phyloP scores from a whole-genome alignment of 2,888 invertebrate species.

The Phoenoteleia sp. region DNA sequence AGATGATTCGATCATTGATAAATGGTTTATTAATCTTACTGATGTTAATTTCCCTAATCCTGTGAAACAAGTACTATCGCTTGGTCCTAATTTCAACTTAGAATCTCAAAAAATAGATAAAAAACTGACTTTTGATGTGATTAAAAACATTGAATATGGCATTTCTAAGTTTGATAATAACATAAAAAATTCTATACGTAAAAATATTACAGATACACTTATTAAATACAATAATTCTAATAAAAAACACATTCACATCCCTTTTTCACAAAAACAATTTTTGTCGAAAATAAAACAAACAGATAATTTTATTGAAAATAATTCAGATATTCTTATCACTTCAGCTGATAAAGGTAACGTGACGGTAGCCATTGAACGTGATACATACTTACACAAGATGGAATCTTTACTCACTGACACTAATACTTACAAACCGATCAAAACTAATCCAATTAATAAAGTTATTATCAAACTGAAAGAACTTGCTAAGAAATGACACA shows the following conservation, averaged over 20 bases:
- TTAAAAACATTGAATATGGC: too few species aligned
- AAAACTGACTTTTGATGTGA: too few species aligned
- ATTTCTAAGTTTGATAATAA: background rate
- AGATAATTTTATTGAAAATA: background rate
- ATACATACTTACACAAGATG: background rate
- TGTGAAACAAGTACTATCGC: too few species aligned
- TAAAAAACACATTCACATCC: background rate
- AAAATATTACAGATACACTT: background rate
- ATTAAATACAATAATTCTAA: background rate
- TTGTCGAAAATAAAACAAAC: background rate
- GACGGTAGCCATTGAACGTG: background rate
- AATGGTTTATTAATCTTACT: too few species aligned
- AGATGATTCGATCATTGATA: too few species aligned
- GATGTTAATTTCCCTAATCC: too few species aligned
- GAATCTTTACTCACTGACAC: background rate
- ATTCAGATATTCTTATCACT: background rate
- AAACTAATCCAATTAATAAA: background rate
- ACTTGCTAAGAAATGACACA: background rate
- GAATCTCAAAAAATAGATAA: too few species aligned
- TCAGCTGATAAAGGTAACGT: conserved; percentile 5
- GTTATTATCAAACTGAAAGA: background rate
- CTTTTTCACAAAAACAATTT: background rate
- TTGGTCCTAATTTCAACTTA: too few species aligned
- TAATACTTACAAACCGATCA: background rate
- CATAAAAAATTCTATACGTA: background rate